Evolutionary conservation across 2,888 invertebrate genomes (phyloP).

Genomic region (Lepidochrysops patricia): DNA sequence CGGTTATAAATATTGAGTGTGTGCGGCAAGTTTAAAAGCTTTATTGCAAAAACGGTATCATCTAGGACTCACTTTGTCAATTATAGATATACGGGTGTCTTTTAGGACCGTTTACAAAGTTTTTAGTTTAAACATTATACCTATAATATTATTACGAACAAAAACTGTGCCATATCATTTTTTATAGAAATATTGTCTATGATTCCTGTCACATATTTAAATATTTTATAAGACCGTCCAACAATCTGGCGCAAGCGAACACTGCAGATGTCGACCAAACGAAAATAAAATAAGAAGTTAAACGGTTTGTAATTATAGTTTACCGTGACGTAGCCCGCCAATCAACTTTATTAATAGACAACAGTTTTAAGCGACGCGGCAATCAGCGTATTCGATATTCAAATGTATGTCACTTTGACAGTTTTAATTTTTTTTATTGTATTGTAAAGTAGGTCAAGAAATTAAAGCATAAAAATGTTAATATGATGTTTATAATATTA

Average conservation of each 20-base stretch:
- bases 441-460: neutral
- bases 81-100: no score
- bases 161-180: no score
- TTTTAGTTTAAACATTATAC: no score
- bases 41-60: no score
- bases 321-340: neutral
- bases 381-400: neutral
- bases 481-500: no score
- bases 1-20: no score
- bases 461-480: no score
- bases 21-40: no score
- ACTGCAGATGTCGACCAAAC: constrained; percentile 45
- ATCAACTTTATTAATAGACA: neutral
- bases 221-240: constrained; percentile 18
- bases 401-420: constrained; percentile 1
- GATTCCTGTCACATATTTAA: neutral
- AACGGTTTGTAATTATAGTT: constrained; percentile 10
- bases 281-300: constrained; percentile 37
- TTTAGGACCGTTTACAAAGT: no score
- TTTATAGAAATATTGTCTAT: no score
- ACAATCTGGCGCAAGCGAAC: constrained; percentile 28
- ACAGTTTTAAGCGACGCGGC: neutral
- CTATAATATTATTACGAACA: no score
- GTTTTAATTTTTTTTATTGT: neutral
- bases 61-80: no score